Evolutionary conservation across 2,888 invertebrate species (phyloP).

Genomic region (Pilophorus perplexus): DNA sequence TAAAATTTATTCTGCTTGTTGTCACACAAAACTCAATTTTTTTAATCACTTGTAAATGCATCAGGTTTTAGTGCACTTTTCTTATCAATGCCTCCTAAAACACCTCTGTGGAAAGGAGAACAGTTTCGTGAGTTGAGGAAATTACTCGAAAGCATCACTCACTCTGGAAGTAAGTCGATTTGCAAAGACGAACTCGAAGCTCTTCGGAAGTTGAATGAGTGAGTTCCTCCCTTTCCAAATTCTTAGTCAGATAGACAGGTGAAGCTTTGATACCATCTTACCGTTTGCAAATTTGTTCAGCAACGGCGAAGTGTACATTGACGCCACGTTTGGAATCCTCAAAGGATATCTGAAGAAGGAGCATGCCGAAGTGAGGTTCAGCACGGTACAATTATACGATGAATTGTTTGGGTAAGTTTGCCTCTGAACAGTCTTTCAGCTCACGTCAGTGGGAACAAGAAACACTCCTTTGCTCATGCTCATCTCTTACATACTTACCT

Average conservation of each 20-base stretch:
- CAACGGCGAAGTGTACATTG: not conserved
- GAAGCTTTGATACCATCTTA: not conserved
- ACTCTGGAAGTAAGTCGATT: constrained; percentile 49
- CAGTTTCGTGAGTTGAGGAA: constrained; percentile 16
- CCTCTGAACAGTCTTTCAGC: not conserved
- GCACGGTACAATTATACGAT: constrained; percentile 56
- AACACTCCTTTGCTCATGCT: not conserved
- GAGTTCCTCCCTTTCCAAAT: constrained; percentile 32
- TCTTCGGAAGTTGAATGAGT: constrained; percentile 49
- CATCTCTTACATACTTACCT: not conserved
- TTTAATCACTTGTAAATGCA: too few species aligned
- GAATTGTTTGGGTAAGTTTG: constrained; percentile 54
- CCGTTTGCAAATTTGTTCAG: not conserved
- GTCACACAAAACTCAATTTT: too few species aligned
- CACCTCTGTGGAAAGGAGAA: too few species aligned
- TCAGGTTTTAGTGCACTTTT: too few species aligned
- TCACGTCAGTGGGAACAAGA: not conserved
- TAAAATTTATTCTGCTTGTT: too few species aligned
- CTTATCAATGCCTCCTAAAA: too few species aligned
- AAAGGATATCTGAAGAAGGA: constrained; percentile 52
- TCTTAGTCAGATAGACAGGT: not conserved
- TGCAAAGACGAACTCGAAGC: constrained; percentile 46
- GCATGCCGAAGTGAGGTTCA: constrained; percentile 58
- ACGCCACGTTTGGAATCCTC: constrained; percentile 20
- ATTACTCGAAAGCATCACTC: constrained; percentile 48